Evolutionary conservation across 2,888 invertebrate genomes (phyloP).

Genomic region (Homarus gammarus): DNA sequence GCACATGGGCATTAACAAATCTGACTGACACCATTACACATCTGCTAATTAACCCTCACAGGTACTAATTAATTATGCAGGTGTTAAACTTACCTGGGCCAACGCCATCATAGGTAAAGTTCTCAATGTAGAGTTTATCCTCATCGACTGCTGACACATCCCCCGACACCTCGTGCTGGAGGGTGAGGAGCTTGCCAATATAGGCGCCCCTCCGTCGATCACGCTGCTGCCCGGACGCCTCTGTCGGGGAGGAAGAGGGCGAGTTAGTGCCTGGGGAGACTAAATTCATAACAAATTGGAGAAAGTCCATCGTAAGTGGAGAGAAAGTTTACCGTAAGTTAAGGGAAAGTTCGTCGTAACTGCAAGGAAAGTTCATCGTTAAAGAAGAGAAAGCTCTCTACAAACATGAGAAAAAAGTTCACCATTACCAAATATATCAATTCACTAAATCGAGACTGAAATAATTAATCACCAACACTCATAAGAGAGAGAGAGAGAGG

Average conservation of each 20-base stretch:
- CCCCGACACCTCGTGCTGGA: conserved; percentile 65
- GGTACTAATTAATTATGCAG: no score
- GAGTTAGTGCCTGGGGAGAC: neutral
- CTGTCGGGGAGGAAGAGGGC: conserved; percentile 17
- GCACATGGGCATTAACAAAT: no score
- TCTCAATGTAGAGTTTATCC: conserved; percentile 66
- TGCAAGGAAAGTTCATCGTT: no score
- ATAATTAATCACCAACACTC: no score
- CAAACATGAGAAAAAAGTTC: no score
- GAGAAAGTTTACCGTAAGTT: no score
- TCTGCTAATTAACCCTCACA: no score
- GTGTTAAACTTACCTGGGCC: conserved; percentile 71
- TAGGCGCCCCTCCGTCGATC: conserved; percentile 59
- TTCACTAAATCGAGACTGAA: no score
- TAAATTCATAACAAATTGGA: neutral
- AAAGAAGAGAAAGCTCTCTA: no score
- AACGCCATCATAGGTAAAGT: conserved; percentile 66
- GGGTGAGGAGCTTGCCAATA: conserved; percentile 50
- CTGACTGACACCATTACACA: no score
- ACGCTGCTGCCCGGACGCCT: conserved; percentile 5
- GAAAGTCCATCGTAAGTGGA: neutral
- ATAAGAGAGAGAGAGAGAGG: neutral
- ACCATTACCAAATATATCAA: no score
- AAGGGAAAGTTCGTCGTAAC: no score
- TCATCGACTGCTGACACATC: conserved; percentile 68